A percentile compares a stretch with the other conserved stretches of the same genome.
These are phyloP conservation scores for Macrophya annulata DNA, from an alignment of 2,888 invertebrate genomes.

Conservation along the genomic window DNA sequence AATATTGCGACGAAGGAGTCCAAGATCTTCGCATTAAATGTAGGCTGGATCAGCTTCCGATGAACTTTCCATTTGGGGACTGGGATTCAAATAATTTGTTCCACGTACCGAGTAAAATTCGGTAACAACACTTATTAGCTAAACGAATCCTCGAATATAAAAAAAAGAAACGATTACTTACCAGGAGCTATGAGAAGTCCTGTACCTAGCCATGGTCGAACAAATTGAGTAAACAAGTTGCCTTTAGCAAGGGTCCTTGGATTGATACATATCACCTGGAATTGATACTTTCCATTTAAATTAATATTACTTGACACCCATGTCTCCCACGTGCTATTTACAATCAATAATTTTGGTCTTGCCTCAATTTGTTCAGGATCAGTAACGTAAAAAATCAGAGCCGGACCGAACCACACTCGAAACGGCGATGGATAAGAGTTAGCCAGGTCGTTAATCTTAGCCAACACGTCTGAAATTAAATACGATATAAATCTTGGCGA, in stretches of 20 bases:
- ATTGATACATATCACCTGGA: neutral
- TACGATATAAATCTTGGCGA: neutral
- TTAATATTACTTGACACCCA: too few relatives aligned
- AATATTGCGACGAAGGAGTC: too few relatives aligned
- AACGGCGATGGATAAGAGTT: too few relatives aligned
- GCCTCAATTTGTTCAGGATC: too few relatives aligned
- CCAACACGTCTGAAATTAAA: neutral
- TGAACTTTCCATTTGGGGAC: neutral
- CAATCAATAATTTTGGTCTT: too few relatives aligned
- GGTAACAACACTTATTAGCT: too few relatives aligned
- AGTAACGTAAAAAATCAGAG: too few relatives aligned
- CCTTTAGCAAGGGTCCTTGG: neutral
- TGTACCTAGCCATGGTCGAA: conserved; percentile 66
- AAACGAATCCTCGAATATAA: too few relatives aligned
- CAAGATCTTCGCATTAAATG: neutral
- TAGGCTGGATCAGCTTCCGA: neutral
- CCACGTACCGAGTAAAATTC: too few relatives aligned
- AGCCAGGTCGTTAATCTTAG: too few relatives aligned
- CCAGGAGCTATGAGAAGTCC: conserved; percentile 69
- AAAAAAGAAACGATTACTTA: conserved; percentile 56
- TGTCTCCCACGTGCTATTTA: too few relatives aligned
- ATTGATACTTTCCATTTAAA: neutral
- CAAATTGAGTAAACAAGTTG: conserved; percentile 33
- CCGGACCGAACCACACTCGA: too few relatives aligned
- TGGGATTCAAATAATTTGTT: neutral